A percentile compares a stretch with the other conserved stretches of the same genome.
Conservation (phyloP, 2,888 invertebrate genomes). For the Lycaena phlaeas region DNA sequence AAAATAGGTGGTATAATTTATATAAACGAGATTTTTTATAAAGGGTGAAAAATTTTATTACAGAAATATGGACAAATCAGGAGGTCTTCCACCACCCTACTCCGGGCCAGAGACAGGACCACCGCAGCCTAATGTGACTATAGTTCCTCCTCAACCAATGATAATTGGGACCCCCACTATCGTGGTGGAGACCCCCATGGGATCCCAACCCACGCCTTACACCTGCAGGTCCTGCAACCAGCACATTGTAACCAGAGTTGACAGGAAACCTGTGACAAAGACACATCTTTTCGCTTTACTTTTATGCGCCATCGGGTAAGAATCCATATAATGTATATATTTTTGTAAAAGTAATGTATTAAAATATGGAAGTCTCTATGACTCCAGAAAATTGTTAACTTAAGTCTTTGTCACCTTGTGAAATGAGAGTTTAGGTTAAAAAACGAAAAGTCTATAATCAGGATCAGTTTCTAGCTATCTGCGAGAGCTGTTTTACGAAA, state of each 20-base stretch:
- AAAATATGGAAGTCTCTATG: too few relatives aligned
- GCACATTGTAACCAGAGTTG: slow-evolving; percentile 44
- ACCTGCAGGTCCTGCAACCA: slow-evolving; percentile 55
- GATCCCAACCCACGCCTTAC: not conserved
- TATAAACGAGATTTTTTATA: too few relatives aligned
- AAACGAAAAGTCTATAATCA: too few relatives aligned
- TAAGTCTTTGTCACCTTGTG: too few relatives aligned
- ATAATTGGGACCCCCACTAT: not conserved
- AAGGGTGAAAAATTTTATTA: not conserved
- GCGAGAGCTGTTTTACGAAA: too few relatives aligned
- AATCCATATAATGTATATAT: too few relatives aligned
- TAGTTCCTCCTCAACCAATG: not conserved
- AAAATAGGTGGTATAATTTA: too few relatives aligned
- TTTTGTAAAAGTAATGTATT: too few relatives aligned
- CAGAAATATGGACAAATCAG: not conserved
- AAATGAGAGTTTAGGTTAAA: too few relatives aligned
- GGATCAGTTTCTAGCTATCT: too few relatives aligned
- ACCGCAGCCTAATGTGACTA: not conserved
- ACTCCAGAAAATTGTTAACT: too few relatives aligned
- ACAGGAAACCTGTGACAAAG: slow-evolving; percentile 46
- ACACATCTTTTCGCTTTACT: slow-evolving; percentile 70
- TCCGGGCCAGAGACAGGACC: not conserved
- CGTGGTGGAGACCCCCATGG: not conserved
- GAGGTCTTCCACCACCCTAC: not conserved
- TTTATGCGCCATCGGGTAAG: slow-evolving; percentile 54